Percentiles rank a stretch among this genome's conserved stretches.
Evolutionary conservation across 2,113 vertebrate species (phyloP).

Genomic region (Malaclemys terrapin): DNA sequence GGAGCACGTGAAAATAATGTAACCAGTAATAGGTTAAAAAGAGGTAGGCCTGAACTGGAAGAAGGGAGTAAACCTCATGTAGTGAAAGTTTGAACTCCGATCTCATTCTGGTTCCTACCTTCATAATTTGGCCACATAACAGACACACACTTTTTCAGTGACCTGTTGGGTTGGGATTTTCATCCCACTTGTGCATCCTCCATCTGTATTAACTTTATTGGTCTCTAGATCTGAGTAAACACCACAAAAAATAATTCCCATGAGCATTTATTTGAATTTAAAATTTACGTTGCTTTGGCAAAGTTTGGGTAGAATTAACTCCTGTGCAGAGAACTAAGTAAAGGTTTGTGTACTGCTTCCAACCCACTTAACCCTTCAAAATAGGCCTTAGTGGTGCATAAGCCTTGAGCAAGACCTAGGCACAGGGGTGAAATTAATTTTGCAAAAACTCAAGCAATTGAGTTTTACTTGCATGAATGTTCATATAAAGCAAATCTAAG

Average conservation of each 20-base stretch:
- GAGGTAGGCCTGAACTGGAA: not conserved
- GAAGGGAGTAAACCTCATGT: not conserved
- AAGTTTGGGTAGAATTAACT: not conserved
- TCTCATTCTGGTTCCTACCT: not conserved
- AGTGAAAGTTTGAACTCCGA: not conserved
- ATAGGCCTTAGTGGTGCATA: not conserved
- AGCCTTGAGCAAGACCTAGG: not conserved
- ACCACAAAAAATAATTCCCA: not conserved
- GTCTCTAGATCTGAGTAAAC: not conserved
- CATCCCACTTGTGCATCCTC: not conserved
- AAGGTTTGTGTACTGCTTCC: not conserved
- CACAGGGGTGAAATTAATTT: not conserved
- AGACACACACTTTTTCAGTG: not conserved
- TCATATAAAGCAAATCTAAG: not conserved
- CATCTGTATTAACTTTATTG: not conserved
- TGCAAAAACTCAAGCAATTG: not conserved
- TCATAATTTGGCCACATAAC: not conserved
- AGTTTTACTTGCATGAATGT: not conserved
- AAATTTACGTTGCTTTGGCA: not conserved
- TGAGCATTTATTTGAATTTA: not conserved
- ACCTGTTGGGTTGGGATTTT: not conserved
- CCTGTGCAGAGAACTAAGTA: not conserved
- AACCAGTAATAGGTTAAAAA: not conserved
- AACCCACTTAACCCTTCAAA: not conserved
- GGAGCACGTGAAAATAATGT: not conserved